These are phyloP conservation scores for Micoletzkya japonica DNA, from an alignment of 2,888 invertebrate species.

Conservation along the genomic window DNA sequence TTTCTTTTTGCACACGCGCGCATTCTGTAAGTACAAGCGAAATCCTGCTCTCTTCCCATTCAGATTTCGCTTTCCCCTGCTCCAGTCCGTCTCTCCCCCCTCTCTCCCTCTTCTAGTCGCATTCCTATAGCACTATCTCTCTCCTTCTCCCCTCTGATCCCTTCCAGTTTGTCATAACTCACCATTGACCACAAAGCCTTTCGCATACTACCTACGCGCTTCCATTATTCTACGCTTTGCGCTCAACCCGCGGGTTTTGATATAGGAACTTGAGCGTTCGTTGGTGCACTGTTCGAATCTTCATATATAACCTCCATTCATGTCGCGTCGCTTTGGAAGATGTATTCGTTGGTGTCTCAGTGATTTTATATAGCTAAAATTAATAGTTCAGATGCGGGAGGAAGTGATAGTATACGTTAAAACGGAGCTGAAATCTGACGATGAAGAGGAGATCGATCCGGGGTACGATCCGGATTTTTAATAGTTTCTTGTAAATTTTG, in stretches of 20 bases:
- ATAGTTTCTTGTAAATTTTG: too few relatives aligned
- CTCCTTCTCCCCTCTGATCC: neutral
- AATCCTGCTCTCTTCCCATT: too few relatives aligned
- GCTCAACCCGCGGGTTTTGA: too few relatives aligned
- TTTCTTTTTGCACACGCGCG: too few relatives aligned
- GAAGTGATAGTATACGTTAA: conserved; percentile 28
- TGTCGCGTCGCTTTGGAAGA: neutral
- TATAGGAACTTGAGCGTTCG: too few relatives aligned
- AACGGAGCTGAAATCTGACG: conserved; percentile 13
- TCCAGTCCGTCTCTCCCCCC: conserved; percentile 14
- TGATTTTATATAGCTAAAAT: neutral
- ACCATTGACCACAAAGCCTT: neutral
- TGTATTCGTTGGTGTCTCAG: neutral
- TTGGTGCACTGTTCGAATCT: too few relatives aligned
- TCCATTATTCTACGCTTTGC: too few relatives aligned
- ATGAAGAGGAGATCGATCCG: conserved; percentile 22
- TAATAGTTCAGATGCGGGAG: conserved; percentile 13
- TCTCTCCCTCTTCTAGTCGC: neutral
- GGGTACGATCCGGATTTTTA: neutral
- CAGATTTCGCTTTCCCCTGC: too few relatives aligned
- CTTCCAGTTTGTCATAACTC: conserved; percentile 23
- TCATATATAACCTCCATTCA: conserved; percentile 6
- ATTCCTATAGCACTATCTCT: conserved; percentile 15
- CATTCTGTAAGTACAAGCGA: too few relatives aligned
- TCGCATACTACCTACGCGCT: neutral